Conservation (phyloP, 2,888 invertebrate genomes). For the Herminia tarsipennalis region DNA sequence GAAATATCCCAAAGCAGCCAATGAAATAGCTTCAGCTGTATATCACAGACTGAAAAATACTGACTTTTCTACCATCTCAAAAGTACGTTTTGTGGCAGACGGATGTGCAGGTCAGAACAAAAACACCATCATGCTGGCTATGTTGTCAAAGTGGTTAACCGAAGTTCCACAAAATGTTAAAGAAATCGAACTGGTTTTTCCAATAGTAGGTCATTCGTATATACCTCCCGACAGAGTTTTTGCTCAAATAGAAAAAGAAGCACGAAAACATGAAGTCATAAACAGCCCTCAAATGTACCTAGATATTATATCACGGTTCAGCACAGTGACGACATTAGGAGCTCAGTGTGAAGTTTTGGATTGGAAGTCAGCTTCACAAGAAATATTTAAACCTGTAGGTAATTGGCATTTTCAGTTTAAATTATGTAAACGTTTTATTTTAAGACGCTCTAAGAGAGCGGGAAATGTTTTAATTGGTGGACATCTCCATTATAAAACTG, state of each 20-base stretch:
- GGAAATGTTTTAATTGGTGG: constrained; percentile 37
- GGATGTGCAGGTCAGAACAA: constrained; percentile 5
- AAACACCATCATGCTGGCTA: constrained; percentile 3
- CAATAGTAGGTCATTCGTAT: constrained; percentile 6
- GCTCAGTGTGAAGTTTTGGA: constrained; percentile 28
- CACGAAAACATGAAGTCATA: constrained; percentile 30
- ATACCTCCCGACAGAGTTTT: constrained; percentile 31
- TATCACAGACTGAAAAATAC: too few species aligned
- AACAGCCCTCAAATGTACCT: constrained; percentile 31
- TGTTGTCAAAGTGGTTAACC: constrained; percentile 5
- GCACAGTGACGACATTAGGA: background rate
- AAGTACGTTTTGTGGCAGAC: background rate
- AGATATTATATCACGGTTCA: constrained; percentile 14
- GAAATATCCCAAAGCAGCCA: too few species aligned
- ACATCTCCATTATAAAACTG: too few species aligned
- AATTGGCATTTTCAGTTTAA: constrained; percentile 34
- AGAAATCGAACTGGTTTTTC: constrained; percentile 7
- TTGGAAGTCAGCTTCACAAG: constrained; percentile 31
- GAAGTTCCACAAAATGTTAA: constrained; percentile 9
- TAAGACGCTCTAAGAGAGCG: constrained; percentile 32
- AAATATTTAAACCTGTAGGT: constrained; percentile 32
- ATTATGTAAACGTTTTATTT: constrained; percentile 29
- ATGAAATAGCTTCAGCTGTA: too few species aligned
- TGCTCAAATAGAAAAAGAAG: too few species aligned
- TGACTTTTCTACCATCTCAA: too few species aligned